Base-by-base conservation (phyloP, 2,888 invertebrate species). In the Heterodera filipjevi region DNA sequence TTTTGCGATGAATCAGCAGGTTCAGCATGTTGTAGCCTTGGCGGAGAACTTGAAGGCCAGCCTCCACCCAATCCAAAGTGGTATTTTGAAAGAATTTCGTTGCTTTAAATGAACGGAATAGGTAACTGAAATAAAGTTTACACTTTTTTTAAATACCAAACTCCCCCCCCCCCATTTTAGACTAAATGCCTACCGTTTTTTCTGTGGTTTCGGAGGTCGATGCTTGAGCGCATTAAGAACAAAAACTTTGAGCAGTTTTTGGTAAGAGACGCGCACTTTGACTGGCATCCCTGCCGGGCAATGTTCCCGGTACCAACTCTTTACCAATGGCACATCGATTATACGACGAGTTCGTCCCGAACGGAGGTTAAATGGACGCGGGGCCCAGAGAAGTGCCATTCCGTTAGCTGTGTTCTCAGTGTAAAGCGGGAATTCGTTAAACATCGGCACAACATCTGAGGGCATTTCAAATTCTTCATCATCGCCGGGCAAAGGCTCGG, bases 21-120 rank as follows among this genome's bases (percentile, higher is more conserved):
- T 99, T 99, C 82, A 99, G 91, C 99, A 99, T 99, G 90, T 99
- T 99, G 91, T 99, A 99, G 3, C 99, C 99, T 90, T 99, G 99
- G 0, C 98, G 92, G 90, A 99, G 98, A 19, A 87, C 91, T 91
- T 99, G 99, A 70, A 99, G 91, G 6, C 99, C 99, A 19, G 96
- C 97, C 91, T 99, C 99, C 2, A 99, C 99, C 99, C 99, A 99
- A 91, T 99, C 99, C 85, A 99, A 91, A 0, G 96, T 96, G 0
- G 99, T 99, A 0, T 96, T 96, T 93, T 99, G 98, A 92, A 99
- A 99, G 92, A 99, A 99, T 91, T 99, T 99, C 0, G 99, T 99
- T 0, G 97, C 95, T 90, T 99, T 99, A 91, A 99, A 99, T 0
- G 99, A 99, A 46, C 98, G 93, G 93, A 99, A 99, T 71, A 99